Conservation (phyloP, 2,888 invertebrate genomes). For the Pristionchus arcanus region DNA sequence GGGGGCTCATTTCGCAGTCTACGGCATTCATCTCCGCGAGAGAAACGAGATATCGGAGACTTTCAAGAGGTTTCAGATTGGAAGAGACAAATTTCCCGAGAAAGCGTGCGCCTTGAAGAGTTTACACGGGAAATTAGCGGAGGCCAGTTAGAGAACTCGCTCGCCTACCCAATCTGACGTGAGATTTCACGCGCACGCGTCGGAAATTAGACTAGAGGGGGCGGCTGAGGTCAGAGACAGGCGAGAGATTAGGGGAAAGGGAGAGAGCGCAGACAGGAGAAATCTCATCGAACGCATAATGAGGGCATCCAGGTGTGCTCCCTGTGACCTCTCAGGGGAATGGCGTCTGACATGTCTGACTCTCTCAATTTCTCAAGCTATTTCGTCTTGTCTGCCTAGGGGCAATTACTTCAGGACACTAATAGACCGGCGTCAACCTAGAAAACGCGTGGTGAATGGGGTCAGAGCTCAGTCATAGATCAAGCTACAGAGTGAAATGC, state of each 20-base stretch:
- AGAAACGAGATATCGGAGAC: neutral
- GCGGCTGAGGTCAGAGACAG: conserved; percentile 2
- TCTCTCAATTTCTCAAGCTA: neutral
- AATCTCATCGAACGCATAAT: conserved; percentile 34
- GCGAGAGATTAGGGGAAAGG: conserved; percentile 36
- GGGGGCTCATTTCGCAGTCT: neutral
- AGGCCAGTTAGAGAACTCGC: too few species aligned
- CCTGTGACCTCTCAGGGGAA: neutral
- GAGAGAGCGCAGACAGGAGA: conserved; percentile 51
- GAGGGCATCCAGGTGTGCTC: neutral
- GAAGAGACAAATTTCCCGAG: neutral
- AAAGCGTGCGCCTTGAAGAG: neutral
- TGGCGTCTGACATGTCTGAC: neutral
- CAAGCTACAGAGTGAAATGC: too few species aligned
- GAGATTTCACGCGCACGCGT: neutral
- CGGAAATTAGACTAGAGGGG: neutral
- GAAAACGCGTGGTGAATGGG: neutral
- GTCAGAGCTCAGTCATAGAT: neutral
- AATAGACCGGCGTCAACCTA: neutral
- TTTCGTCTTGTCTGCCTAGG: neutral
- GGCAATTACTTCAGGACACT: neutral
- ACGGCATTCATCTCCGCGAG: too few species aligned
- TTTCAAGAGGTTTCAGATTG: neutral
- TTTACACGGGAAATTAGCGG: too few species aligned
- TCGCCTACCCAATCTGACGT: conserved; percentile 18